phyloP scores from a whole-genome alignment of 1,140 invertebrate species.

The Lepidurus apus region DNA sequence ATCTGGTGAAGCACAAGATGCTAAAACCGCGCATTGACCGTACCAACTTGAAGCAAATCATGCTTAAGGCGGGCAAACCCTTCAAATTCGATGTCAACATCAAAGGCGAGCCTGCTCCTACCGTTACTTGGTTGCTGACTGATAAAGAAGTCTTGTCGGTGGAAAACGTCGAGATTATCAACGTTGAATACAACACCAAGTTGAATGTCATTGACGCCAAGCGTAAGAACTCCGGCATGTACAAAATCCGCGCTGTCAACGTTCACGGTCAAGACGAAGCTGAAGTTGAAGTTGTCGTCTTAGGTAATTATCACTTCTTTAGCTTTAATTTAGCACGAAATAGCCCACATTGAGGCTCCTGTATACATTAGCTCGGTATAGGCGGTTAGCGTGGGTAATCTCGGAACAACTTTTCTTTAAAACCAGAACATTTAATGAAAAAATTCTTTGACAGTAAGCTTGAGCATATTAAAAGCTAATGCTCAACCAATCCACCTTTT shows the following conservation, averaged over 20 bases:
- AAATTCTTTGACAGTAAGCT: no score
- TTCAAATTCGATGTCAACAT: constrained; percentile 92
- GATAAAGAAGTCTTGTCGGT: constrained; percentile 52
- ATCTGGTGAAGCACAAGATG: constrained; percentile 81
- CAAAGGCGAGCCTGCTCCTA: constrained; percentile 88
- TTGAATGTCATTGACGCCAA: constrained; percentile 76
- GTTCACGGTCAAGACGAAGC: constrained; percentile 88
- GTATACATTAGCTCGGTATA: no score
- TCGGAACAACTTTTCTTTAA: no score
- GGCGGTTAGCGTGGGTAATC: no score
- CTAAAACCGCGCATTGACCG: constrained; percentile 94
- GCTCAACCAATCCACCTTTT: no score
- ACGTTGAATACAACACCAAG: constrained; percentile 90
- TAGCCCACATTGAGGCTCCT: neutral
- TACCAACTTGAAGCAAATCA: constrained; percentile 84
- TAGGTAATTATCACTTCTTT: constrained; percentile 46
- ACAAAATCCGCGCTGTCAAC: constrained; percentile 87
- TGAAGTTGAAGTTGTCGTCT: constrained; percentile 84
- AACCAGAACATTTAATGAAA: no score
- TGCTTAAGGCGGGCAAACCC: constrained; percentile 82
- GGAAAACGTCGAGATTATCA: constrained; percentile 73
- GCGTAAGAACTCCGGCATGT: constrained; percentile 78
- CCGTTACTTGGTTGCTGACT: constrained; percentile 75
- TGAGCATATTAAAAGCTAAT: no score
- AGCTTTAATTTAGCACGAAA: neutral